Evolutionary conservation across 1,140 invertebrate genomes (phyloP).

Genomic region (Eupristina koningsbergeri): DNA sequence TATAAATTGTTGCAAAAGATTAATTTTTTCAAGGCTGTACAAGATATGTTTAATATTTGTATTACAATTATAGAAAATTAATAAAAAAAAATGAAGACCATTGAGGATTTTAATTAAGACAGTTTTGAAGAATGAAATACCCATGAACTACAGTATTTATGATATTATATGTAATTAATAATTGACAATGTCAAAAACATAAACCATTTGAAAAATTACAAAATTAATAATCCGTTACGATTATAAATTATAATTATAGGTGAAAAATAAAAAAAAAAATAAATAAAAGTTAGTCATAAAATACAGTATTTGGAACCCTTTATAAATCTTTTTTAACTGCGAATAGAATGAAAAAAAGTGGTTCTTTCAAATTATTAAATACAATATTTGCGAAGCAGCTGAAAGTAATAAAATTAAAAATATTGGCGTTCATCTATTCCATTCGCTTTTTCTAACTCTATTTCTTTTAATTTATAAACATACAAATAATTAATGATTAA

Average conservation of each 20-base stretch:
- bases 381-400: constrained; percentile 22
- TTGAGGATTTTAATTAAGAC: constrained; percentile 29
- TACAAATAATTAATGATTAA: not conserved
- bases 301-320: constrained; percentile 56
- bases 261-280: too few species aligned
- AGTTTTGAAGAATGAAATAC: constrained; percentile 19
- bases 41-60: constrained; percentile 1
- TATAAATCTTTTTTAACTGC: constrained; percentile 50
- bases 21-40: constrained; percentile 28
- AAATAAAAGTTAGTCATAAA: constrained; percentile 16
- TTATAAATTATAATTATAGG: constrained; percentile 7
- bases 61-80: not conserved
- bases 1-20: not conserved
- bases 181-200: not conserved
- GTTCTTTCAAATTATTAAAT: constrained; percentile 31
- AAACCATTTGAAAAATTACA: constrained; percentile 13
- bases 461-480: not conserved
- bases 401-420: constrained; percentile 36
- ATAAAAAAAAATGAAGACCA: not conserved
- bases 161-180: not conserved
- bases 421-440: constrained; percentile 8
- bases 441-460: not conserved
- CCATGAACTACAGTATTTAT: not conserved
- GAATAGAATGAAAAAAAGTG: not conserved
- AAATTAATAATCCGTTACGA: not conserved